Conservation (phyloP, 2,113 vertebrate species). For the Melanerpes aurifrons region DNA sequence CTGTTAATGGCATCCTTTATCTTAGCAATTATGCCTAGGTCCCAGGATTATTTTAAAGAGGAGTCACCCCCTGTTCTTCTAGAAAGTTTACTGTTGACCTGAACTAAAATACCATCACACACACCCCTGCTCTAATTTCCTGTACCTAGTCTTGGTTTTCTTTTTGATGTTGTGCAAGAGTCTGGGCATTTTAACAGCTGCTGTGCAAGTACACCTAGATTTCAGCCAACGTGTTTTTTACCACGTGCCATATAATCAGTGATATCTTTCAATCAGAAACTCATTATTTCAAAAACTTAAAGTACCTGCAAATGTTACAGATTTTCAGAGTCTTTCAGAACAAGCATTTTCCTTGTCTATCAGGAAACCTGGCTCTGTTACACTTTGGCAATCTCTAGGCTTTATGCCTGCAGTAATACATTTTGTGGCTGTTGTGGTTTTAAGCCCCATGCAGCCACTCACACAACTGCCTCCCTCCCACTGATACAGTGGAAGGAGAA, state of each 20-base stretch:
- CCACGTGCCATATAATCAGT: background rate
- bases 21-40: background rate
- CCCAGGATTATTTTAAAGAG: background rate
- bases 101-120: background rate
- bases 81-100: background rate
- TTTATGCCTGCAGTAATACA: accelerated
- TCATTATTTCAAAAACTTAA: background rate
- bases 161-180: background rate
- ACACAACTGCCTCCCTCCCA: no score
- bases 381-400: background rate
- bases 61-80: background rate
- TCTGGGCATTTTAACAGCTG: background rate
- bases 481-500: no score
- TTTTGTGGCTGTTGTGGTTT: background rate
- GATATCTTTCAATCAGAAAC: background rate
- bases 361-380: accelerated
- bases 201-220: background rate
- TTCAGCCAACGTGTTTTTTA: background rate
- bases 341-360: accelerated
- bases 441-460: no score
- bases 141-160: background rate
- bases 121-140: background rate
- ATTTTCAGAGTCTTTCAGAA: background rate
- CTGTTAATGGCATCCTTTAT: no score
- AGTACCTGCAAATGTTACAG: background rate